These are phyloP conservation scores for Gibbula magus DNA, from an alignment of 2,888 invertebrate species.

Conservation along the genomic window DNA sequence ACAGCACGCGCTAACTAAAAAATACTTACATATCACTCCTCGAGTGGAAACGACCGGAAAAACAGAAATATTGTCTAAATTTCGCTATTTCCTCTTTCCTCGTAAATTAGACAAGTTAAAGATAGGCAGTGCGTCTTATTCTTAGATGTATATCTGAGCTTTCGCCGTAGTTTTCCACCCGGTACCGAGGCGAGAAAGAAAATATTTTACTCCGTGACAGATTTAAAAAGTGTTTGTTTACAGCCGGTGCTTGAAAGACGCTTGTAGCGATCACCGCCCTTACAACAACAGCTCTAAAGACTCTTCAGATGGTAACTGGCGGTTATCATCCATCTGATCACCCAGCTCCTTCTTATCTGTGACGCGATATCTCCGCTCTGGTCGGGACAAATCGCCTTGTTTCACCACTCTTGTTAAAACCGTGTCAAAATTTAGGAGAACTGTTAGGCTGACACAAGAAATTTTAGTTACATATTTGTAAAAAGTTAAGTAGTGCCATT, in stretches of 20 bases:
- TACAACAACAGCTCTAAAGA: not conserved
- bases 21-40: not conserved
- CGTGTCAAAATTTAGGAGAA: no score
- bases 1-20: conserved; percentile 8
- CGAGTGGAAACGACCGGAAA: not conserved
- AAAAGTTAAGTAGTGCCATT: no score
- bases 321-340: no score
- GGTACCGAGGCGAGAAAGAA: not conserved
- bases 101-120: not conserved
- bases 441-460: no score
- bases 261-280: not conserved
- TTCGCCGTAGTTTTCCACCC: not conserved
- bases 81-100: not conserved
- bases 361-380: no score
- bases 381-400: no score
- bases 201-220: not conserved
- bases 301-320: not conserved
- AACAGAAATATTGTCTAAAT: conserved; percentile 7
- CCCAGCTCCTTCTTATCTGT: not conserved
- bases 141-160: not conserved
- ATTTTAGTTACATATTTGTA: no score
- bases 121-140: not conserved
- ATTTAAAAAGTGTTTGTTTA: not conserved
- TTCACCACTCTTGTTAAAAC: no score
- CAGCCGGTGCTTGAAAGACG: not conserved